Evolutionary conservation across 2,797 vertebrate genomes (phyloP).

Genomic region (Rhynchotus rufescens): DNA sequence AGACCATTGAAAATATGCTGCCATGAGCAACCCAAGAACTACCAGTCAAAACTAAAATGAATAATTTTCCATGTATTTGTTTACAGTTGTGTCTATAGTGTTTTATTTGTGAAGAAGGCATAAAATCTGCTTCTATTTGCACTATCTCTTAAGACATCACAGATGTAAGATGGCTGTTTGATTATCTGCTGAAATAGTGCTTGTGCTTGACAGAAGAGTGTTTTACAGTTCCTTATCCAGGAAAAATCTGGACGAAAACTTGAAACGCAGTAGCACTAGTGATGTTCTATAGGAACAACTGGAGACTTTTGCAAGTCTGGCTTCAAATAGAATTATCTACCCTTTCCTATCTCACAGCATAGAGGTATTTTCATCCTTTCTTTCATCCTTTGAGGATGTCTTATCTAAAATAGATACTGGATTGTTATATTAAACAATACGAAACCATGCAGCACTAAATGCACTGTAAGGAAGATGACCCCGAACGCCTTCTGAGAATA

Average conservation of each 20-base stretch:
- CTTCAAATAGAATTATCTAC: constrained; percentile 22
- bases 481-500: constrained; percentile 4
- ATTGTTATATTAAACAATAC: not conserved
- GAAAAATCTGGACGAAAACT: not conserved
- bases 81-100: not conserved
- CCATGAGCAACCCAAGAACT: not conserved
- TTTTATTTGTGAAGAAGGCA: not conserved
- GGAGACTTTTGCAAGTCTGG: not conserved
- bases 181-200: not conserved
- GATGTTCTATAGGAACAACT: not conserved
- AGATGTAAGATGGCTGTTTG: not conserved
- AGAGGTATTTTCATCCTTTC: not conserved
- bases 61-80: not conserved
- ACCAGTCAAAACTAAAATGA: not conserved
- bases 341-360: not conserved
- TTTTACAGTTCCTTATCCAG: not conserved
- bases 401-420: not conserved
- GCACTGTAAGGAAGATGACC: not conserved
- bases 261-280: not conserved
- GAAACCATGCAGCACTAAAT: not conserved
- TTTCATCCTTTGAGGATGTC: not conserved
- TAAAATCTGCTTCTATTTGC: not conserved
- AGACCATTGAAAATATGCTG: not conserved
- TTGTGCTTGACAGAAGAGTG: not conserved
- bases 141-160: not conserved